Evolutionary conservation across 1,140 invertebrate genomes (phyloP), one percentile per base, ranked within the genome.

Genomic region (Drosophila triauraria): DNA sequence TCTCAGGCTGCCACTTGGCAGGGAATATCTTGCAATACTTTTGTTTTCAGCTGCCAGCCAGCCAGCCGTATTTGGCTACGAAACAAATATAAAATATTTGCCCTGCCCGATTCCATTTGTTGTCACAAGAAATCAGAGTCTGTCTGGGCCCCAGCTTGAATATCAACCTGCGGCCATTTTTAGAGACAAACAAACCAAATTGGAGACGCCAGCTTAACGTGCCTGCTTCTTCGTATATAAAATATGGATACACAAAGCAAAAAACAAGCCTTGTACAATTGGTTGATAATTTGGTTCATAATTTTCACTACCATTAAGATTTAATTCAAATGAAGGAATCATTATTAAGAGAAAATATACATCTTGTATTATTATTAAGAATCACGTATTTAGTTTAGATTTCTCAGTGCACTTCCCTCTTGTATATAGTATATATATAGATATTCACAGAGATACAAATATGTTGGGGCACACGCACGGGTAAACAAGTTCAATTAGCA

Each of bases 401-500:
- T 40, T 54, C 15, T 54, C 53, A 54, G 53, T 54, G 53, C 35
- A 25, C 51, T 62, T 63, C 46, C n/a, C 32, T 30, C 46, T 56
- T 43, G 20, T 44, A 51, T 61, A 44, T 61, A 44, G 30, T 46
- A n/a, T 42, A 48, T 50, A 46, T 56, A 80, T 46, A 56, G 5
- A 12, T 35, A 78, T 58, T 64, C 72, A 56, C 9, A 40, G 48
- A 56, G 62, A 70, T 68, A 54, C 15, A 63, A 80, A 56, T 56
- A 56, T 56, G 53, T 25, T 25, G 53, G 56, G 43, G 63, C 79
- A 82, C 81, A 90, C 85, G 86, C 85, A 90, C 85, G 83, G 70
- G 81, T 90, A 90, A 88, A 88, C 85, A 88, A 85, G 82, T 76
- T 78, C 85, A 88, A 88, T 88, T 88, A 88, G 85, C 81, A 88